Conservation (phyloP, 1,140 invertebrate species). For the Wasmannia auropunctata region DNA sequence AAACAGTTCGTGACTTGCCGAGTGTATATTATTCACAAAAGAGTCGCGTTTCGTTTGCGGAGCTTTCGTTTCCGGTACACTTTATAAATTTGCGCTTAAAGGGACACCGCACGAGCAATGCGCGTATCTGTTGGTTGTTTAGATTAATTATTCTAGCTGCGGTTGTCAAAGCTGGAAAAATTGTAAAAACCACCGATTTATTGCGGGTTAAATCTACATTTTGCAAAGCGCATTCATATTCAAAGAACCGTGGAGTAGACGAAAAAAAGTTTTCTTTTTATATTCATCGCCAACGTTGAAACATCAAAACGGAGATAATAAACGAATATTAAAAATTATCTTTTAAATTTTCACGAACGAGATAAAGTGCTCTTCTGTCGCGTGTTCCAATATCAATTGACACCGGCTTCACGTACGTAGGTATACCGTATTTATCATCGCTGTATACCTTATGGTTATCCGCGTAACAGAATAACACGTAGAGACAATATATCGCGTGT, state of each 20-base stretch:
- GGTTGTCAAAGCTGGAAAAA: background rate
- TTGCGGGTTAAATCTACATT: background rate
- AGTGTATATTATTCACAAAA: background rate
- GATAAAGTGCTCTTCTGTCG: background rate
- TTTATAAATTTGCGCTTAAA: conserved; percentile 56
- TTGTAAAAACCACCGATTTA: background rate
- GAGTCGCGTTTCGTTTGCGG: conserved; percentile 28
- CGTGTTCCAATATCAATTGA: background rate
- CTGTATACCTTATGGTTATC: conserved; percentile 7
- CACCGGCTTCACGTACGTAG: background rate
- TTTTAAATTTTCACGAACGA: background rate
- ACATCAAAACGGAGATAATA: background rate
- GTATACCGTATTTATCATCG: background rate
- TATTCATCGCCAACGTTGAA: background rate
- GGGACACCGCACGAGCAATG: background rate
- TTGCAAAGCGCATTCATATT: background rate
- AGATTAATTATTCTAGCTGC: conserved; percentile 7
- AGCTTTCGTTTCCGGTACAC: background rate
- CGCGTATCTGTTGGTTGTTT: background rate
- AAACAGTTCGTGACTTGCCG: background rate
- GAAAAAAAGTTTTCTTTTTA: background rate
- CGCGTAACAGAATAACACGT: conserved; percentile 29
- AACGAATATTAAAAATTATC: conserved; percentile 1
- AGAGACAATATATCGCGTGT: conserved; percentile 44
- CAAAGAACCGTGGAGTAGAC: background rate